phyloP scores from a whole-genome alignment of 2,113 vertebrate species.

The Camelus bactrianus region DNA sequence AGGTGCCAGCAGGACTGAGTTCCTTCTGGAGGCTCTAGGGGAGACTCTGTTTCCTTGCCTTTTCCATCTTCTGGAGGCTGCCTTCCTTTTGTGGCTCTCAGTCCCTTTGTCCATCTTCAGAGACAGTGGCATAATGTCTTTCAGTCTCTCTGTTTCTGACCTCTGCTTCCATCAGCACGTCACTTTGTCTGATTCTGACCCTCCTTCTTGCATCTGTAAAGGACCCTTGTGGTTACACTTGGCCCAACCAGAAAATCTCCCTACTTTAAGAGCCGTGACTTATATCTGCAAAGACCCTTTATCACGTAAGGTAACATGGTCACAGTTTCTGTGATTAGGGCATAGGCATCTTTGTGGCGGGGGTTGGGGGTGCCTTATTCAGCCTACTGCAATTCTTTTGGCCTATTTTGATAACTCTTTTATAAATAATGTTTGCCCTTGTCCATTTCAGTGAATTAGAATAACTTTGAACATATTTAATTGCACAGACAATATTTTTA shows the following conservation, averaged over 20 bases:
- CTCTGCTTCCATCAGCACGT: background rate
- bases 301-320: background rate
- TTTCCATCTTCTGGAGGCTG: background rate
- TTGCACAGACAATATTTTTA: background rate
- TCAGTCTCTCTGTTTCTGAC: background rate
- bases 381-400: background rate
- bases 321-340: background rate
- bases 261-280: background rate
- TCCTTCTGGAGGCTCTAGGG: background rate
- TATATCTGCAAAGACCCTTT: background rate
- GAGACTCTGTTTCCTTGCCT: background rate
- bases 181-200: background rate
- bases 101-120: background rate
- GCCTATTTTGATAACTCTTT: background rate
- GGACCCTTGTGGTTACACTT: background rate
- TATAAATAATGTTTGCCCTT: slow-evolving; percentile 5
- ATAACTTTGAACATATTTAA: background rate
- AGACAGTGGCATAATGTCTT: background rate
- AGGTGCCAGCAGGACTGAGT: background rate
- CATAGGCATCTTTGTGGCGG: background rate
- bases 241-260: background rate
- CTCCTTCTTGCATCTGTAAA: background rate
- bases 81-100: background rate
- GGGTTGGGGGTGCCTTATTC: background rate
- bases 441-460: background rate